These are phyloP conservation scores for Lophura nycthemera DNA, from an alignment of 2,113 vertebrate species.

Conservation along the genomic window DNA sequence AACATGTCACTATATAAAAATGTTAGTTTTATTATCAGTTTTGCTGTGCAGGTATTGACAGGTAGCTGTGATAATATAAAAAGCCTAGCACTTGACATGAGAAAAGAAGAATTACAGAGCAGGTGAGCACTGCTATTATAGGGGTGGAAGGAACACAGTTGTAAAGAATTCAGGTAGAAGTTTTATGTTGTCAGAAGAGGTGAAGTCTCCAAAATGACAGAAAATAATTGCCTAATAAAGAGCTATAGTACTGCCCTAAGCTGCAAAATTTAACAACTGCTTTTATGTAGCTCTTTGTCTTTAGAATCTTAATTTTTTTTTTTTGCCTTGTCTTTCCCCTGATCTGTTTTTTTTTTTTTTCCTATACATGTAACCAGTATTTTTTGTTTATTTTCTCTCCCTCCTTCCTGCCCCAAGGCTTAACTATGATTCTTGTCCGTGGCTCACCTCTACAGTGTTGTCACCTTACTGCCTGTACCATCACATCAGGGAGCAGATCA, in stretches of 20 bases:
- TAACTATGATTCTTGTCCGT: neutral
- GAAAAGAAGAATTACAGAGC: neutral
- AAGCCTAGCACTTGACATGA: neutral
- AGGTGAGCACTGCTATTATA: neutral
- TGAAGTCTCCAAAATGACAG: conserved; percentile 48
- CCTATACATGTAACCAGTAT: neutral
- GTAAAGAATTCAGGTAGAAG: conserved; percentile 17
- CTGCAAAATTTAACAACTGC: conserved; percentile 52
- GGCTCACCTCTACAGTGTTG: neutral
- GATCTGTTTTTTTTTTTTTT: neutral
- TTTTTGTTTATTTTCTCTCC: neutral
- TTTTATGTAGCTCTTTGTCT: conserved; percentile 4
- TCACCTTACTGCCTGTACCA: neutral
- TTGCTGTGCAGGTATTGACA: conserved; percentile 39
- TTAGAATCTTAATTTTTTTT: conserved; percentile 33
- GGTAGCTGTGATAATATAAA: conserved; percentile 21
- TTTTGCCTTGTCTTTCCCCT: conserved; percentile 22
- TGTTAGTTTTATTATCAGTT: neutral
- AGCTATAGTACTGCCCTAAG: conserved; percentile 40
- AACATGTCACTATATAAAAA: neutral
- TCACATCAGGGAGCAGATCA: neutral
- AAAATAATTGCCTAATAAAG: conserved; percentile 69
- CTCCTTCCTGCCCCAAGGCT: neutral
- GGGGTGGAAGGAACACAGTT: neutral
- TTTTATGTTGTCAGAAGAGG: conserved; percentile 15